Conservation (phyloP, 2,797 vertebrate genomes). For the Sebastes itinus region DNA sequence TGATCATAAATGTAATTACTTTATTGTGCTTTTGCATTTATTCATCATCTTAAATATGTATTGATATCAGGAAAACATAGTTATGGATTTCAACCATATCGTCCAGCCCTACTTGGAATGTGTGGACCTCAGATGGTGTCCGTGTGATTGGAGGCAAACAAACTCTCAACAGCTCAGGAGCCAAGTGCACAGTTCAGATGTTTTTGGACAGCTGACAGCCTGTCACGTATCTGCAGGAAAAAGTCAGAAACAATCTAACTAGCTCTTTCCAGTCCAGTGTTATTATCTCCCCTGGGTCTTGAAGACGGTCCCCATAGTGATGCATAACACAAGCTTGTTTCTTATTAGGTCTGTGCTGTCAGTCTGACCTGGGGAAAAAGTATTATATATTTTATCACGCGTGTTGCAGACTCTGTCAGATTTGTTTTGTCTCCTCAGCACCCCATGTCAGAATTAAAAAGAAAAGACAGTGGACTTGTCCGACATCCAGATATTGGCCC, state of each 20-base stretch:
- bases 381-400: neutral
- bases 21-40: neutral
- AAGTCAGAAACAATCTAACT: conserved; percentile 26
- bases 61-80: neutral
- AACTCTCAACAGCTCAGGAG: neutral
- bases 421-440: neutral
- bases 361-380: neutral
- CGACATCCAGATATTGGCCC: conserved; percentile 36
- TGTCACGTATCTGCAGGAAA: conserved; percentile 10
- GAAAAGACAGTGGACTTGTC: conserved; percentile 19
- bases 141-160: neutral
- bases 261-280: neutral
- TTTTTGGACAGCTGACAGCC: conserved; percentile 25
- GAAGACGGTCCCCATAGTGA: neutral
- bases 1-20: neutral
- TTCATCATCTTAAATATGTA: neutral
- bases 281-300: conserved; percentile 26
- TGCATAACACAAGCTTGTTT: conserved; percentile 21
- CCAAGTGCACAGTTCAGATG: conserved; percentile 7
- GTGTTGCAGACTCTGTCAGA: neutral
- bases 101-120: neutral
- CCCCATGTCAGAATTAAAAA: neutral
- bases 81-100: neutral
- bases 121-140: neutral
- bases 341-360: neutral